Conservation (phyloP, 2,888 invertebrate species). For the Zootermopsis nevadensis region DNA sequence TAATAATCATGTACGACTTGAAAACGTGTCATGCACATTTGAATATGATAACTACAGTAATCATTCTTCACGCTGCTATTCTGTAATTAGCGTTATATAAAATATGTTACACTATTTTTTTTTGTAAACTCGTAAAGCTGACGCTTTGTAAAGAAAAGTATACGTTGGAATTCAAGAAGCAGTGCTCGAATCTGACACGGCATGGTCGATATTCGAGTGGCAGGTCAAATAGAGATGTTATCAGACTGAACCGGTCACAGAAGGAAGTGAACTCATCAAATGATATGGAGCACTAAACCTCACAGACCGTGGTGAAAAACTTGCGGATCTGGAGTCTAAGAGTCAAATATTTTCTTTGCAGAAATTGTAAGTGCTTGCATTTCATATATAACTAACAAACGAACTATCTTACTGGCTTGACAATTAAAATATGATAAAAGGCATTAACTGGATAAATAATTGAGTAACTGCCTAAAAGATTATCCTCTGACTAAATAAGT, state of each 20-base stretch:
- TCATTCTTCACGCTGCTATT: too few relatives aligned
- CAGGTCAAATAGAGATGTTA: background rate
- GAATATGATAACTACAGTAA: too few relatives aligned
- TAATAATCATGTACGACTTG: too few relatives aligned
- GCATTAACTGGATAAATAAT: too few relatives aligned
- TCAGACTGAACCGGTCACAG: background rate
- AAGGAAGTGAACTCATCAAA: conserved; percentile 18
- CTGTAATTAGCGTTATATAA: background rate
- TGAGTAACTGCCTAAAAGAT: too few relatives aligned
- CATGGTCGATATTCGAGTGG: background rate
- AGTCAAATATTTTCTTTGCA: too few relatives aligned
- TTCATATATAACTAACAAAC: too few relatives aligned
- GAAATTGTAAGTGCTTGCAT: too few relatives aligned
- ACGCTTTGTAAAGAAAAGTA: background rate
- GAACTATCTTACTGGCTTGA: too few relatives aligned
- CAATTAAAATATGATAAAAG: too few relatives aligned
- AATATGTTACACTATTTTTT: background rate
- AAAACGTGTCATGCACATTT: too few relatives aligned
- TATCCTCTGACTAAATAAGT: too few relatives aligned
- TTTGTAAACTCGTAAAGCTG: background rate
- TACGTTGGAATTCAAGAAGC: conserved; percentile 20
- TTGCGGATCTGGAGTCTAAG: background rate
- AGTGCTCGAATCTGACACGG: background rate
- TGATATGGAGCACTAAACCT: background rate
- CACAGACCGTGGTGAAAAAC: background rate